Evolutionary conservation across 1,140 invertebrate genomes (phyloP), one percentile per base, ranked within the genome.

Genomic region (Lutraria rhynchaena): DNA sequence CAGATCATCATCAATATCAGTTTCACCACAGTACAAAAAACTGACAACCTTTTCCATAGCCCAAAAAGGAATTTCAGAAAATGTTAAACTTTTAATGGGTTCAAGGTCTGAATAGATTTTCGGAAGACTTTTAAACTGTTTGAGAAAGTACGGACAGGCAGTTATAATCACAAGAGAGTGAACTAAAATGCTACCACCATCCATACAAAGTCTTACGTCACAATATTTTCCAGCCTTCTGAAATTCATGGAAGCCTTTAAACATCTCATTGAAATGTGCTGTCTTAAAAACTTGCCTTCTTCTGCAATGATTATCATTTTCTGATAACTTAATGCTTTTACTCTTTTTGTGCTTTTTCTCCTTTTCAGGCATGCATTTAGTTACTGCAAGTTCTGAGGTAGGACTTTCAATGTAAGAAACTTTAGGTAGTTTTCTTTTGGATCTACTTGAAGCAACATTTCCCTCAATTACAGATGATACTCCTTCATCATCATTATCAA

Each of bases 31-130:
- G 22, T 67, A 67, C 17, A 67, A 67, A 41, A 46, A 67, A 17
- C 41, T 67, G 2, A 67, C 63, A 49, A 67, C 49, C 17, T 49
- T 67, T 46, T 67, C 44, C 27, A 67, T n/a, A 51, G 44, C 63
- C 63, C 41, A 67, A 29, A 29, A 5, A 3, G 63, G 63, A 46
- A 67, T 41, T 17, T 67, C n/a, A 46, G 44, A 19, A 67, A 67
- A 46, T 17, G 19, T 22, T 29, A 67, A 31, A 29, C 29, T 24
- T 44, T 17, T 67, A 9, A 67, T 24, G n/a, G 24, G 2, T 9
- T 29, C 22, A 27, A 27, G 15, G 49, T 49, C 1, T 24, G 63
- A 27, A 27, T 51, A 2, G 4, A 24, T 67, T 33, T 67, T 67
- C 3, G 15, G 2, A 11, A 13, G 31, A 1, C 44, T n/a, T 49